These are phyloP conservation scores for Helobdella robusta DNA, from an alignment of 2,888 invertebrate genomes.

Conservation along the genomic window DNA sequence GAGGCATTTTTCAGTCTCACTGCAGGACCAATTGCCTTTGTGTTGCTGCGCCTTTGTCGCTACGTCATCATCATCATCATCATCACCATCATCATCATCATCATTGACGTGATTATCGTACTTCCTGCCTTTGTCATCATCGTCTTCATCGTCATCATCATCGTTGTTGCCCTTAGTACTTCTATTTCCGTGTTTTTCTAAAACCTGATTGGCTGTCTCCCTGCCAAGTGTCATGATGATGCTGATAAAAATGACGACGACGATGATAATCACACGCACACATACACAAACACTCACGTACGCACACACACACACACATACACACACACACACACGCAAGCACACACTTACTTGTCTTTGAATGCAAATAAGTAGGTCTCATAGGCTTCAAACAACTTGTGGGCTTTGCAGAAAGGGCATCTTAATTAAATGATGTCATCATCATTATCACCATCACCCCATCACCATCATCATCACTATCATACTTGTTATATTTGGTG, in stretches of 20 bases:
- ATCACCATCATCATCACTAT: not conserved
- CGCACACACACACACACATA: too few relatives aligned
- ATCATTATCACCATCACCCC: conserved; percentile 36
- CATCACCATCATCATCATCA: conserved; percentile 3
- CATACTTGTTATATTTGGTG: conserved; percentile 30
- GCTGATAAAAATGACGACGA: too few relatives aligned
- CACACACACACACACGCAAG: not conserved
- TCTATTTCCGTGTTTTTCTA: not conserved
- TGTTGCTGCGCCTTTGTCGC: conserved; percentile 42
- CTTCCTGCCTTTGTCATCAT: not conserved
- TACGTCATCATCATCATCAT: conserved; percentile 13
- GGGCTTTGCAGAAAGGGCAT: conserved; percentile 49
- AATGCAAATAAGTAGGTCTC: conserved; percentile 55
- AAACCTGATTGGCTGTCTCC: not conserved
- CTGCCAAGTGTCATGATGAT: not conserved
- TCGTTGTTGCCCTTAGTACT: not conserved
- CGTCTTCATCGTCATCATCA: not conserved
- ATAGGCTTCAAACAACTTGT: conserved; percentile 48
- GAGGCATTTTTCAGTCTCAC: conserved; percentile 56
- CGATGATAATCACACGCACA: too few relatives aligned
- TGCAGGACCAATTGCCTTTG: conserved; percentile 59
- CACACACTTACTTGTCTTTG: conserved; percentile 44
- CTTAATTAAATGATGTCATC: conserved; percentile 36
- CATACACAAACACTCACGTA: too few relatives aligned
- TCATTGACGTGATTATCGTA: not conserved